Evolutionary conservation across 2,888 invertebrate species (phyloP).

Genomic region (Druceiella hillmani): DNA sequence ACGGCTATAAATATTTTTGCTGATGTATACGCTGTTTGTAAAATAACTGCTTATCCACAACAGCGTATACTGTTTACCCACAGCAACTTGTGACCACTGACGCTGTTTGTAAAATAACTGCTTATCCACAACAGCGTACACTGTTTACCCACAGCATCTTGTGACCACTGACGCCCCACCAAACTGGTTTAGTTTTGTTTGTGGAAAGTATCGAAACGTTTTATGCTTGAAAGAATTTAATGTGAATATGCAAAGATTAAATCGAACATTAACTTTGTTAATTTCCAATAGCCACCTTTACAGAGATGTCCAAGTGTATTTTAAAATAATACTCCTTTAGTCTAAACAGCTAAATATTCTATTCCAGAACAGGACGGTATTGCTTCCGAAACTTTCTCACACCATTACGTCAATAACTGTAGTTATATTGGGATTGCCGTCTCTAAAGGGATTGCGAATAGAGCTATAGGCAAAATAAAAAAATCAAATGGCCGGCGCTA

Average conservation of each 20-base stretch:
- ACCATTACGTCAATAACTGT: conserved; percentile 9
- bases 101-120: conserved; percentile 16
- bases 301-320: conserved; percentile 13
- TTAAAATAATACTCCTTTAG: conserved; percentile 9
- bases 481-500: no score
- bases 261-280: conserved; percentile 18
- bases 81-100: no score
- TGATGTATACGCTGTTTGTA: conserved; percentile 11
- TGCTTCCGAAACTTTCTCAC: conserved; percentile 6
- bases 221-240: conserved; percentile 17
- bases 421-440: no score
- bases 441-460: no score
- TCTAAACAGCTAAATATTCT: conserved; percentile 6
- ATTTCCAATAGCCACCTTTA: conserved; percentile 14
- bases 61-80: conserved; percentile 12
- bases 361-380: conserved; percentile 5
- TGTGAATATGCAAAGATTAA: conserved; percentile 20
- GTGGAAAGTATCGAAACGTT: conserved; percentile 20
- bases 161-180: conserved; percentile 14
- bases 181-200: conserved; percentile 20
- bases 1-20: conserved; percentile 11
- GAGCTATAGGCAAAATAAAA: no score
- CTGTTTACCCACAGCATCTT: conserved; percentile 16
- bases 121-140: conserved; percentile 15
- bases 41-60: conserved; percentile 14